phyloP scores from a whole-genome alignment of 2,113 vertebrate genomes.

The Centropus bengalensis region DNA sequence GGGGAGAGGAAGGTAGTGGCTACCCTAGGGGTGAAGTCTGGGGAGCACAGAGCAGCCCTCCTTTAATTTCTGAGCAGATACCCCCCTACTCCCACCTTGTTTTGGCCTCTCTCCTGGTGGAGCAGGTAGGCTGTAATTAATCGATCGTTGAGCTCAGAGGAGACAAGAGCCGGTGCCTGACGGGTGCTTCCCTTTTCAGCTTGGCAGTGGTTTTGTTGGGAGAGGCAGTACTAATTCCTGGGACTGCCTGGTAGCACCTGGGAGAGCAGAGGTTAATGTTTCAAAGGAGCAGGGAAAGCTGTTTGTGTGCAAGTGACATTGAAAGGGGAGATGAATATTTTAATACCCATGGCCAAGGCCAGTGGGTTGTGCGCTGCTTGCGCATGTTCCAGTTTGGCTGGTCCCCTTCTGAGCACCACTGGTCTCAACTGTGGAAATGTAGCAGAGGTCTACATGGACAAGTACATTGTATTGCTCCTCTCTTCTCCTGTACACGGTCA shows the following conservation, averaged over 20 bases:
- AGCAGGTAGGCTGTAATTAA: neutral
- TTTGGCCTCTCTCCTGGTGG: neutral
- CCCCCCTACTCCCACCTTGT: neutral
- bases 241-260: neutral
- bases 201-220: neutral
- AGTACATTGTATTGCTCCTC: neutral
- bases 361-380: neutral
- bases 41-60: neutral
- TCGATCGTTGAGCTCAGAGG: neutral
- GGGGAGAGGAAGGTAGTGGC: neutral
- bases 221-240: neutral
- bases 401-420: neutral
- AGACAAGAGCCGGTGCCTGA: neutral
- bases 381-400: constrained; percentile 16
- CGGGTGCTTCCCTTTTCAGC: neutral
- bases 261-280: constrained; percentile 54
- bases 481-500: neutral
- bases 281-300: constrained; percentile 40
- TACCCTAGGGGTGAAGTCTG: neutral
- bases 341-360: constrained; percentile 13
- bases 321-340: constrained; percentile 48
- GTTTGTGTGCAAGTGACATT: constrained; percentile 8
- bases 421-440: neutral
- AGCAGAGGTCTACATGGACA: neutral
- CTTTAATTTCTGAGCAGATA: neutral